These are phyloP conservation scores for Platyscapa corneri DNA, from an alignment of 1,140 invertebrate species.

Conservation along the genomic window DNA sequence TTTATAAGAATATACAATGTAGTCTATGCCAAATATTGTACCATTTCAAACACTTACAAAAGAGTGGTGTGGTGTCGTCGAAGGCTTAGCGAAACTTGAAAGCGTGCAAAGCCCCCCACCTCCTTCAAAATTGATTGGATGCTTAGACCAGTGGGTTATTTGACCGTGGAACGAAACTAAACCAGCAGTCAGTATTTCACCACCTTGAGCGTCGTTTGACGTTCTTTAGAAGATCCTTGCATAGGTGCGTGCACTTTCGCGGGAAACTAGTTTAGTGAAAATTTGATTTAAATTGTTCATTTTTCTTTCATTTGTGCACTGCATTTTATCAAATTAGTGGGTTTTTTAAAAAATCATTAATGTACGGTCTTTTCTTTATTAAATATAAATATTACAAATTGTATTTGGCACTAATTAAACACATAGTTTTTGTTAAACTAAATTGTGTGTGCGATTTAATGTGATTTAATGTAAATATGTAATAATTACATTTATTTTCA, in stretches of 20 bases:
- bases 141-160: constrained; percentile 61
- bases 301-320: not conserved
- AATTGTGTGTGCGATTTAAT: not conserved
- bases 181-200: constrained; percentile 54
- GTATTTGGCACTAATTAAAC: not conserved
- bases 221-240: not conserved
- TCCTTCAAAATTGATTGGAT: constrained; percentile 64
- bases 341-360: too few relatives aligned
- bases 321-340: too few relatives aligned
- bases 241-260: not conserved
- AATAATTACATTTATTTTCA: not conserved
- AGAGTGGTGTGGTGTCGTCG: not conserved
- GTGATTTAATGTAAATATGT: not conserved
- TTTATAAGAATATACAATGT: too few relatives aligned
- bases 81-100: constrained; percentile 6
- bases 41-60: not conserved
- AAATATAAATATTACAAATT: too few relatives aligned
- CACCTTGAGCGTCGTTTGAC: constrained; percentile 33
- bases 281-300: not conserved
- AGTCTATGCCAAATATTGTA: too few relatives aligned
- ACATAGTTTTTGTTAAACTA: not conserved
- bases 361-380: too few relatives aligned
- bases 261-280: not conserved
- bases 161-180: constrained; percentile 52
- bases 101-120: constrained; percentile 40